phyloP scores from a whole-genome alignment of 2,113 vertebrate species.

The Apodemus sylvaticus region DNA sequence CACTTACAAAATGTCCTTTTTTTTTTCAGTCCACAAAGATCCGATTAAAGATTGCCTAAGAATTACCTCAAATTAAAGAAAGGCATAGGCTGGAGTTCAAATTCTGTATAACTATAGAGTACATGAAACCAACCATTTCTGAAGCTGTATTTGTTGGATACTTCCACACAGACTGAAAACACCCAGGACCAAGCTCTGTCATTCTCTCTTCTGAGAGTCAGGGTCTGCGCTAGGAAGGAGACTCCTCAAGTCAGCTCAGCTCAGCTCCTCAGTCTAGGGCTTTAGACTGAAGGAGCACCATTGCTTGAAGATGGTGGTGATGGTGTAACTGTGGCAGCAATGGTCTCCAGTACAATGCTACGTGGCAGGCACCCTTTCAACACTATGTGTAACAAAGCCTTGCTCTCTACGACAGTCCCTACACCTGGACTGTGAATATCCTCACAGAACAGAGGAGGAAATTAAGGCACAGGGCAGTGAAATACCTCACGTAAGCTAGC shows the following conservation, averaged over 20 bases:
- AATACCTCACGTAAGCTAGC: background rate
- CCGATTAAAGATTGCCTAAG: slow-evolving; percentile 87
- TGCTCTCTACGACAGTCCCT: background rate
- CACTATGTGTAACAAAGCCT: background rate
- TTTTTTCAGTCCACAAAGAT: slow-evolving; percentile 94
- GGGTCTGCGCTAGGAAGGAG: background rate
- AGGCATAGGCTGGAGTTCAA: slow-evolving; percentile 70
- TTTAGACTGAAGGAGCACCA: background rate
- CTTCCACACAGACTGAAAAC: background rate
- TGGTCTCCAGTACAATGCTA: background rate
- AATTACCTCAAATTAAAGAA: slow-evolving; percentile 85
- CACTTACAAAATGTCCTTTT: slow-evolving; percentile 97
- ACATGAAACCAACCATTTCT: slow-evolving; percentile 37
- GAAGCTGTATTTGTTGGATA: background rate
- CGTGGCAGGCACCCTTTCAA: background rate
- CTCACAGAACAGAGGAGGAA: background rate
- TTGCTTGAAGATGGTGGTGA: background rate
- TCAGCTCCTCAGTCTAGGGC: background rate
- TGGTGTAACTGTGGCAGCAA: fast-evolving
- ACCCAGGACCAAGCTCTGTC: background rate
- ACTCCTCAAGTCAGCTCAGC: background rate
- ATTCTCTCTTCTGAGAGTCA: background rate
- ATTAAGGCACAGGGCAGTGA: background rate
- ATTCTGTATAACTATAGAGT: slow-evolving; percentile 18
- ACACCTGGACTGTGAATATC: background rate